Conservation (phyloP, 2,797 vertebrate species). For the Aratinga solstitialis region DNA sequence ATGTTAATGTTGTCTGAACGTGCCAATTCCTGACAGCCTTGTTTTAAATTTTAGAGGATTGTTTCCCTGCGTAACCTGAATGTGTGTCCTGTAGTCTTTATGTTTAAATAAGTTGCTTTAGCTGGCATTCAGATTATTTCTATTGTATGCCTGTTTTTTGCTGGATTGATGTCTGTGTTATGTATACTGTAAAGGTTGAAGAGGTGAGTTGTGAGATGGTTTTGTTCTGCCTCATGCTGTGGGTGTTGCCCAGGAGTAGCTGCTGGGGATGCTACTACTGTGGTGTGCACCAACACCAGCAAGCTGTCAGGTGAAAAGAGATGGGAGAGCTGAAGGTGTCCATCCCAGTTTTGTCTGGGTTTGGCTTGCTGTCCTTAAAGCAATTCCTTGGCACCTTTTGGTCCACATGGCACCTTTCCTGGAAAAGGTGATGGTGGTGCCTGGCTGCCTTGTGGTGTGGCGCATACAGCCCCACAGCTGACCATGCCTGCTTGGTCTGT, state of each 20-base stretch:
- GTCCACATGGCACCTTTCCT: neutral
- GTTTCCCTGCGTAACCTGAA: neutral
- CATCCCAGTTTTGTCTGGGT: neutral
- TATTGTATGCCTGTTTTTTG: neutral
- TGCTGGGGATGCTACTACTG: neutral
- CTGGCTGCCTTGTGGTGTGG: accelerated
- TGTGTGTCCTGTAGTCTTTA: neutral
- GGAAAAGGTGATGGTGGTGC: no score
- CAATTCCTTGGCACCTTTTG: neutral
- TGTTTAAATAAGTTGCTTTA: neutral
- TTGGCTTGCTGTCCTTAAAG: neutral
- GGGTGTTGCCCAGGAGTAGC: neutral
- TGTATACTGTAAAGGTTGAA: neutral
- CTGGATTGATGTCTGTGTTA: neutral
- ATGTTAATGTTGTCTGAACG: neutral
- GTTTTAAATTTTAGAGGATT: neutral
- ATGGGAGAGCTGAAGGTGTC: neutral
- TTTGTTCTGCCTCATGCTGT: accelerated
- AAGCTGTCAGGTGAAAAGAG: neutral
- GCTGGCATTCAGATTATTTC: neutral
- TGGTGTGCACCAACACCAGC: neutral
- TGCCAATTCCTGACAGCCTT: neutral
- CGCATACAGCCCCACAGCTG: accelerated
- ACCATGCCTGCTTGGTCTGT: accelerated
- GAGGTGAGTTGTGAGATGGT: neutral